Evolutionary conservation across 1,140 invertebrate species (phyloP), one percentile per base, ranked within the genome.

Genomic region (Nephotettix cincticeps): DNA sequence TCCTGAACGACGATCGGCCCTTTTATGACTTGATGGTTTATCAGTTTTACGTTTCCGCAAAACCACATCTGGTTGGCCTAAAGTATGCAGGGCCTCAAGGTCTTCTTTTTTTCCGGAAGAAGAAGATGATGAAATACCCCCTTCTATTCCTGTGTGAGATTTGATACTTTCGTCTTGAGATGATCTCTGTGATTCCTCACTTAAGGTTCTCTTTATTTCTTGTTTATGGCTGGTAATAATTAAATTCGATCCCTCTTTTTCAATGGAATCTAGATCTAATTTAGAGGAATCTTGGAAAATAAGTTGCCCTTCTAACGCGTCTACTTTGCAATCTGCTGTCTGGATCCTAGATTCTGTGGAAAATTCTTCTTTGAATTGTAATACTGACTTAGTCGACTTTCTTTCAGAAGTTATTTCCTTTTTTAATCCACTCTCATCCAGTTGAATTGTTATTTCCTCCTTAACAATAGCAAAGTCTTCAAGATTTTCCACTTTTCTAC

Each of bases 1-100:
- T 25, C 86, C 86, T 9, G 89, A 90, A 80, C 86, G 84, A 72
- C 88, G 81, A 73, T 90, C 89, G 28, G n/a, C 9, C 28, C 29
- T 21, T 45, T 51, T 70, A 25, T 71, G 21, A 51, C 25, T 19
- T 68, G 58, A 40, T 29, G 21, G 78, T 28, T 75, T 77, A 32
- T 78, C 61, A 51, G 73, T 71, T 73, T 78, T 80, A 19, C 75
- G 74, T 77, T 79, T 81, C 58, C 81, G 71, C 19, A 82, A 71
- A 30, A 81, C 73, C 21, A 82, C 79, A 43, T 76, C 73, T 30
- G 75, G 74, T 67, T 76, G 76, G 40, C 70, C 72, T 19, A 70
- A 56, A 6, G 64, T 70, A 13, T 68, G 56, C n/a, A 70, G 63
- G 1, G 73, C 72, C 1, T 72, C 72, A 47, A 78, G 77, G 56